A percentile compares a stretch with the other conserved stretches of the same genome.
Evolutionary conservation across 1,140 invertebrate genomes (phyloP).

Genomic region (Pseudomyrmex dendroicus): DNA sequence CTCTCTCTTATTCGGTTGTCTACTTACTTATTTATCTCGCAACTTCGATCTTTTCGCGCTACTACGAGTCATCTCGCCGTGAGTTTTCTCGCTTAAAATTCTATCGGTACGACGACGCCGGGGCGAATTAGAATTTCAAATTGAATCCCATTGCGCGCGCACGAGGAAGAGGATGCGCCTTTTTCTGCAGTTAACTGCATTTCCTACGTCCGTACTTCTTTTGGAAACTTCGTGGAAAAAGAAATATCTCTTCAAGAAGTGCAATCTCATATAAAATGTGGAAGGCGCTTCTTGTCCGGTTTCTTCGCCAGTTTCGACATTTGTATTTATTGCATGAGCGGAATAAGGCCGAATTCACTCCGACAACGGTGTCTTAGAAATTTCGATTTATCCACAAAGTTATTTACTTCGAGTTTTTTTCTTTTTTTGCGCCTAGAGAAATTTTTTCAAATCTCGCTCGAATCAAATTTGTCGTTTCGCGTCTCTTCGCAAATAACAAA

Average conservation of each 20-base stretch:
- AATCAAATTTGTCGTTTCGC: too few relatives aligned
- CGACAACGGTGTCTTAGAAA: constrained; percentile 1
- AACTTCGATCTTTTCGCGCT: constrained; percentile 34
- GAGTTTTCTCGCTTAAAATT: constrained; percentile 57
- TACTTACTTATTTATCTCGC: constrained; percentile 49
- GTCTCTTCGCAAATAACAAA: too few relatives aligned
- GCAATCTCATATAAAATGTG: constrained; percentile 48
- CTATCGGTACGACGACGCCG: constrained; percentile 28
- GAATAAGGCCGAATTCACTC: neutral
- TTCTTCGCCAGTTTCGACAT: constrained; percentile 41
- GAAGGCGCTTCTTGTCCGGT: neutral
- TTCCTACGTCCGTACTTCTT: constrained; percentile 25
- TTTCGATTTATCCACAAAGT: constrained; percentile 31
- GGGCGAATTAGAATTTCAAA: constrained; percentile 52
- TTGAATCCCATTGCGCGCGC: constrained; percentile 40
- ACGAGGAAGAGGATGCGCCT: constrained; percentile 12
- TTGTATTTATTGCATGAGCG: constrained; percentile 26
- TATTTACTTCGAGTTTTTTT: neutral
- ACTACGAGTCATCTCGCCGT: constrained; percentile 28
- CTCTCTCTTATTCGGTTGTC: neutral
- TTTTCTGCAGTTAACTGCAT: constrained; percentile 57
- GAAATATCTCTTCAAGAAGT: neutral
- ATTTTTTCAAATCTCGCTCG: neutral
- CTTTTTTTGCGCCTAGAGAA: neutral
- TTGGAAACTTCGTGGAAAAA: neutral